A percentile compares a stretch with the other conserved stretches of the same genome.
phyloP scores from a whole-genome alignment of 2,113 vertebrate species.

The Grantiella picta region DNA sequence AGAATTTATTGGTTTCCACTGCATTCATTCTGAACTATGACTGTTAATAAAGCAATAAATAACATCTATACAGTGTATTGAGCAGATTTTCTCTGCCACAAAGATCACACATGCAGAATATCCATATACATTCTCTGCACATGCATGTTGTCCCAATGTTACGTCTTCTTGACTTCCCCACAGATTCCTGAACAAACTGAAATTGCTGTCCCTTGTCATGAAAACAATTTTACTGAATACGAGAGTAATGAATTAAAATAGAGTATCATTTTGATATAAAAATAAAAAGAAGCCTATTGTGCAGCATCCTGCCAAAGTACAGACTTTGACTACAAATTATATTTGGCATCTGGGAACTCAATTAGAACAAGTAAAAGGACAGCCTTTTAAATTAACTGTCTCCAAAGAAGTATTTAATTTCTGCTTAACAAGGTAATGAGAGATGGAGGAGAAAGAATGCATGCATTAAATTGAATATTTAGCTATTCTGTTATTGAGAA shows the following conservation, averaged over 20 bases:
- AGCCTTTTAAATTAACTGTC: background rate
- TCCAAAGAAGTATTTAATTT: conserved; percentile 27
- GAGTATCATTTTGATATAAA: background rate
- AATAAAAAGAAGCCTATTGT: background rate
- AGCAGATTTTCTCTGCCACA: background rate
- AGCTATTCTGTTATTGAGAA: background rate
- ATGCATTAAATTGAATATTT: background rate
- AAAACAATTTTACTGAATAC: background rate
- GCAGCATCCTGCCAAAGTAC: background rate
- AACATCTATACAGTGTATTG: background rate
- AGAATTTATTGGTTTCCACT: background rate
- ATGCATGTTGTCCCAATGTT: background rate
- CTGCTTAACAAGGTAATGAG: background rate
- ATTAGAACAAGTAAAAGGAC: background rate
- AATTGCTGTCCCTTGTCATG: background rate
- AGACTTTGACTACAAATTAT: background rate
- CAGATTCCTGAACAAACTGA: background rate
- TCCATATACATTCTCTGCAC: background rate
- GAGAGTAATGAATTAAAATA: background rate
- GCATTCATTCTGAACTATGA: background rate
- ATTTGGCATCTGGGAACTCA: background rate
- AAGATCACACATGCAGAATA: background rate
- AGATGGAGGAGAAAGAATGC: background rate
- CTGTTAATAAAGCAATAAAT: background rate
- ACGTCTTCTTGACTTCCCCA: background rate